These are phyloP conservation scores for Plodia interpunctella DNA, from an alignment of 1,140 invertebrate genomes.

Conservation along the genomic window DNA sequence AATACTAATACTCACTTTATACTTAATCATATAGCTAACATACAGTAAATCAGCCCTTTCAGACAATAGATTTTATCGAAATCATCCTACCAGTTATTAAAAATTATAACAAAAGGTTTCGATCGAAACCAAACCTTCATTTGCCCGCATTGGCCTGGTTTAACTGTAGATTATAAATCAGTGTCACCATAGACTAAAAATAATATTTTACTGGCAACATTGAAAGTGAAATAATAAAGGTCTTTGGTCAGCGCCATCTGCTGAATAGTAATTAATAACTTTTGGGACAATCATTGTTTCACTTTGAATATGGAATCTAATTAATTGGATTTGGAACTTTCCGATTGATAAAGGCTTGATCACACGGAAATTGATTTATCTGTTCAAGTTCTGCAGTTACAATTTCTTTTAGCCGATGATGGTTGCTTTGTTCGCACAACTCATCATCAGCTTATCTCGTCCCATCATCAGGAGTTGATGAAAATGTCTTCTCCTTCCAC, in stretches of 20 bases:
- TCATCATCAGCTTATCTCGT: too few species aligned
- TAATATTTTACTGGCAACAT: constrained; percentile 5
- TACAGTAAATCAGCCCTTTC: too few species aligned
- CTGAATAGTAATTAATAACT: constrained; percentile 16
- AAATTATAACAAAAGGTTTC: background rate
- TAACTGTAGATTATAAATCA: constrained; percentile 4
- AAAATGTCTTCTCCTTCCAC: too few species aligned
- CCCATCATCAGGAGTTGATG: too few species aligned
- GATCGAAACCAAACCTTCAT: background rate
- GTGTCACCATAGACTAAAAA: constrained; percentile 3
- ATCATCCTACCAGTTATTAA: too few species aligned
- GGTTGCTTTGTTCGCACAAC: too few species aligned
- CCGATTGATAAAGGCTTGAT: background rate
- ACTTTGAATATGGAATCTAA: constrained; percentile 17
- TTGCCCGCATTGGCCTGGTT: background rate
- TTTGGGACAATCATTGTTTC: constrained; percentile 16
- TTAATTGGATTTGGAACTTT: constrained; percentile 13
- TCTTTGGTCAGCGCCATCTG: constrained; percentile 17
- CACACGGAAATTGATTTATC: background rate
- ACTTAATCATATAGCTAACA: too few species aligned
- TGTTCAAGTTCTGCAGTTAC: background rate
- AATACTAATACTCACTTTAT: too few species aligned
- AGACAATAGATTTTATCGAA: too few species aligned
- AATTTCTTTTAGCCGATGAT: too few species aligned
- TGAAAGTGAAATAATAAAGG: constrained; percentile 2